Evolutionary conservation across 2,113 vertebrate genomes (phyloP), one percentile per base, ranked within the genome.

Genomic region (Potamarius usumacintae): DNA sequence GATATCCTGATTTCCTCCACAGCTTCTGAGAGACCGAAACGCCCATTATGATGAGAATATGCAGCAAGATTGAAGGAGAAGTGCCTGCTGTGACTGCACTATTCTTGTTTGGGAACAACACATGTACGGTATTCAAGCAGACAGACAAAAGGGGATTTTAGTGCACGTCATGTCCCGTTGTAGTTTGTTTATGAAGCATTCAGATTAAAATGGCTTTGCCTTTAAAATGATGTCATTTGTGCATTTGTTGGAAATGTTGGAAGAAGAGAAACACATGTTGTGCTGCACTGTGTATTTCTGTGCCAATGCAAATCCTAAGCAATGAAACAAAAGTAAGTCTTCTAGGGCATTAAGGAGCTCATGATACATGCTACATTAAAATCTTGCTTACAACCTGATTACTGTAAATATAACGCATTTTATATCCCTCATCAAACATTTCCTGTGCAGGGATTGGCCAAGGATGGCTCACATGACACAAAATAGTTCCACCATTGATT

Each of bases 191-290:
- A 18, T 20, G 22, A 62, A 18, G 9, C 34, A 15, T n/a, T 71
- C 0, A 18, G 17, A 34, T 82, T 72, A 84, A 72, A 58, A 72
- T 34, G 7, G 0, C 57, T 18, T 48, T 78, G 71, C 25, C 22
- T 77, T 84, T 55, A 71, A 67, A 85, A 60, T 25, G 53, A 25
- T 74, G 52, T 71, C 52, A 58, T 83, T 18, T 52, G 2, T 53
- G 25, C 6, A 12, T 83, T 7, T 84, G 12, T 20, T 22, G 52
- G 48, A 72, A 84, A 76, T 25, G 42, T 67, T 55, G 82, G 50
- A 30, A 27, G 53, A 27, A 53, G 62, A 65, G 25, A 30, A 80
- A 60, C 57, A 71, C 58, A 88, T 48, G 15, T 76, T 85, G 76
- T 14, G 14, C 14, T 67, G 79, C 86, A 34, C 27, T 65, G 57